Evolutionary conservation across 35 echinoderm and acorn worm species (phyloP).

Genomic region (Lytechinus variegatus): DNA sequence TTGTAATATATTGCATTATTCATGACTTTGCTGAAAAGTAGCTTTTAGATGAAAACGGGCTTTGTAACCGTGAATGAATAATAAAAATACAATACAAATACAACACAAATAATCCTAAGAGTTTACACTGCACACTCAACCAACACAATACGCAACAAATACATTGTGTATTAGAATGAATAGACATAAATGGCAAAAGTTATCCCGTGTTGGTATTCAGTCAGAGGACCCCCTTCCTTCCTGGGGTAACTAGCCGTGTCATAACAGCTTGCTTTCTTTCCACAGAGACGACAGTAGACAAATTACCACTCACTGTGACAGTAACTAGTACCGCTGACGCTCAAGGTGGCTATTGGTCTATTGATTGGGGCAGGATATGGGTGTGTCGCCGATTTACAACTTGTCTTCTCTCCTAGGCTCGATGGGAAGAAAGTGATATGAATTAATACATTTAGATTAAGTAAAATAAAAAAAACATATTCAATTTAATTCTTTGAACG

Average conservation of each 20-base stretch:
- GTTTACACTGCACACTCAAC: no score
- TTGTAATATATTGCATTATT: no score
- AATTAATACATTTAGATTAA: no score
- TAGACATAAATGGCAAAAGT: conserved; percentile 4
- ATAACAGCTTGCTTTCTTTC: background rate
- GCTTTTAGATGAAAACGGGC: no score
- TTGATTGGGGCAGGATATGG: background rate
- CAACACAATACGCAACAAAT: background rate
- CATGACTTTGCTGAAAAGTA: no score
- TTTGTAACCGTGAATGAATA: no score
- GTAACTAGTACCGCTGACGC: background rate
- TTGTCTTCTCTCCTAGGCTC: no score
- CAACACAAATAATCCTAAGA: no score
- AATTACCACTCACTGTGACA: background rate
- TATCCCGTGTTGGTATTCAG: background rate
- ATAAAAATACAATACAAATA: no score
- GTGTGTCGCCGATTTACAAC: background rate
- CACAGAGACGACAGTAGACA: background rate
- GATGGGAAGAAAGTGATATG: no score
- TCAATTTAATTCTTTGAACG: no score
- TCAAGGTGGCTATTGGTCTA: background rate
- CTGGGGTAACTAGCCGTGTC: background rate
- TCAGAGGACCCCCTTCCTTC: background rate
- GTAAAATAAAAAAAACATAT: no score
- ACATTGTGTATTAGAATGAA: background rate